Evolutionary conservation across 2,113 vertebrate species (phyloP).

Genomic region (Scytalopus superciliaris): DNA sequence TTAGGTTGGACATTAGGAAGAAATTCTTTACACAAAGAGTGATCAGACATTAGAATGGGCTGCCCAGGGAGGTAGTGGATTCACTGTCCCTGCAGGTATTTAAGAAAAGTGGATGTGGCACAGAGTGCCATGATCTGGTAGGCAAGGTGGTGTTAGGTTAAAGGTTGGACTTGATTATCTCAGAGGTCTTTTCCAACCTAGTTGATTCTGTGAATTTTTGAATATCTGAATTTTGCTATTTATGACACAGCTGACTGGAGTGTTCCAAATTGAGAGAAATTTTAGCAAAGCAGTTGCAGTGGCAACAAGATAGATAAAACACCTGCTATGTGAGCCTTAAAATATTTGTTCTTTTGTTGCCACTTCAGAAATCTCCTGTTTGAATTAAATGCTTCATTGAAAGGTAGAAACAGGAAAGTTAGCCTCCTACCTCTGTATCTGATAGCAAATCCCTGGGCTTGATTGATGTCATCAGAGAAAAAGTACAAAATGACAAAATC

Average conservation of each 20-base stretch:
- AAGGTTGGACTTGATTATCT: too few relatives aligned
- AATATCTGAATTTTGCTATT: neutral
- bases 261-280: neutral
- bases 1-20: too few relatives aligned
- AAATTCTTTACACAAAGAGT: too few relatives aligned
- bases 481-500: conserved; percentile 95
- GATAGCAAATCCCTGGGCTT: conserved; percentile 92
- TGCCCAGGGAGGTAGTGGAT: too few relatives aligned
- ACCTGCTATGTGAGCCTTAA: neutral
- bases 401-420: neutral
- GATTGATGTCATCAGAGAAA: conserved; percentile 92
- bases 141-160: too few relatives aligned
- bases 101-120: too few relatives aligned
- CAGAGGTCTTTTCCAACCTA: too few relatives aligned
- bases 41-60: too few relatives aligned
- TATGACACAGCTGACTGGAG: neutral
- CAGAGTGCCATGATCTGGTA: too few relatives aligned
- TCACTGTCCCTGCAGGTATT: too few relatives aligned
- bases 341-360: neutral
- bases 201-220: neutral
- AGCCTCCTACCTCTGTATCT: conserved; percentile 84
- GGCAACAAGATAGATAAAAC: neutral
- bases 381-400: neutral
- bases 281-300: neutral
- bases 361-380: neutral